Conservation (phyloP, 2,113 vertebrate genomes). For the Notiomystis cincta region DNA sequence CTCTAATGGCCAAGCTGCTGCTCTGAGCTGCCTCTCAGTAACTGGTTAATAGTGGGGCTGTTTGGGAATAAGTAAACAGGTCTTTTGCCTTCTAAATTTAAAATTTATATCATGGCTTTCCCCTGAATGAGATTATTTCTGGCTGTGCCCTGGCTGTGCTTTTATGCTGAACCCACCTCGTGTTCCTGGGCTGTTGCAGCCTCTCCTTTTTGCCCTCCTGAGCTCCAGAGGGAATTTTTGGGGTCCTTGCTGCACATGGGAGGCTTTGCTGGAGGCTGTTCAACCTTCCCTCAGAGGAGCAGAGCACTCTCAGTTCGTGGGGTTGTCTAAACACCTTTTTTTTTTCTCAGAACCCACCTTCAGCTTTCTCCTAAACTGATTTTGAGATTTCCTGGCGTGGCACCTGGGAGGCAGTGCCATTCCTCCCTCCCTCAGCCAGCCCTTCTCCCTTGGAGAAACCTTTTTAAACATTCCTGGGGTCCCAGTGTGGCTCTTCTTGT, state of each 20-base stretch:
- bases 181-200: not conserved
- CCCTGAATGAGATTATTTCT: not conserved
- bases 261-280: not conserved
- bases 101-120: not conserved
- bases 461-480: not conserved
- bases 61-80: not conserved
- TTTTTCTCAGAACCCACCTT: not conserved
- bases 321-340: not conserved
- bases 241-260: not conserved
- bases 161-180: not conserved
- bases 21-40: conserved; percentile 50
- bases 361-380: not conserved
- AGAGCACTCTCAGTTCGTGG: accelerated
- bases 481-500: not conserved
- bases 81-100: not conserved
- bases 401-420: not conserved
- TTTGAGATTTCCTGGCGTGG: not conserved
- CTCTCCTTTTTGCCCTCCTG: not conserved
- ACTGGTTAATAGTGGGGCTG: conserved; percentile 42
- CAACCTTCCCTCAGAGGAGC: not conserved
- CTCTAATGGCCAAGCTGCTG: conserved; percentile 39
- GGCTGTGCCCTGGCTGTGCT: not conserved
- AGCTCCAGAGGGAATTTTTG: not conserved
- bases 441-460: not conserved
- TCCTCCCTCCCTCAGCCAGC: not conserved